Base-by-base conservation (phyloP, 1,140 invertebrate species). In the Pararge aegeria region DNA sequence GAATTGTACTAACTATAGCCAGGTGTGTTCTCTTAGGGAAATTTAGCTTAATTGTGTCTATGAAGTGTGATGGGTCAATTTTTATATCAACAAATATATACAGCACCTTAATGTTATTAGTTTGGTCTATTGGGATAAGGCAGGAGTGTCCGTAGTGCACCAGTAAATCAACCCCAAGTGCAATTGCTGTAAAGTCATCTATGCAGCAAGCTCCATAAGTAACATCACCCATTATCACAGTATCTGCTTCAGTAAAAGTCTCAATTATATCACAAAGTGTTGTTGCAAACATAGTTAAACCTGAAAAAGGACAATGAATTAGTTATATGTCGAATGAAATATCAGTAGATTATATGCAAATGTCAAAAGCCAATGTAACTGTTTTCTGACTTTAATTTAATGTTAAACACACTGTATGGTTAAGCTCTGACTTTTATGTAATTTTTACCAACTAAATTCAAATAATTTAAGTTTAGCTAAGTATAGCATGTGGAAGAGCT, bases 191-290 rank as follows among this genome's bases (percentile, higher is more conserved):
- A 70, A 94, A 97, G 90, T 99, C 99, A 87, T 99, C 99, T n/a
- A 99, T 95, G 89, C 99, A 99, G 85, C 99, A 99, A 2, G 99
- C 99, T 44, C 98, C 99, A 89, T 99, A 99, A 1, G 98, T 99
- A 0, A 98, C 96, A 92, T 99, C 99, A 10, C 97, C 98, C 97
- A 99, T 97, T 61, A 99, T 98, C 12, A 99, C 93, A n/a, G 95
- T 95, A 61, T 99, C 97, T 20, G 96, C 97, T 44, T 93, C 93
- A 10, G 97, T 98, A 81, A 99, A 98, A 51, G 95, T 93, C 89
- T 98, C 95, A 57, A 99, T 94, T 59, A 99, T 99, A 86, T 99
- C 97, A 54, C 96, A 94, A 66, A 99, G 95, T 27, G 96, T 95
- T 69, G 97, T 97, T 0, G 98, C 94, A 92, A 96, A 99, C 83